A percentile compares a stretch with the other conserved stretches of the same genome.
Conservation (phyloP, 2,113 vertebrate species). For the Orycteropus afer region DNA sequence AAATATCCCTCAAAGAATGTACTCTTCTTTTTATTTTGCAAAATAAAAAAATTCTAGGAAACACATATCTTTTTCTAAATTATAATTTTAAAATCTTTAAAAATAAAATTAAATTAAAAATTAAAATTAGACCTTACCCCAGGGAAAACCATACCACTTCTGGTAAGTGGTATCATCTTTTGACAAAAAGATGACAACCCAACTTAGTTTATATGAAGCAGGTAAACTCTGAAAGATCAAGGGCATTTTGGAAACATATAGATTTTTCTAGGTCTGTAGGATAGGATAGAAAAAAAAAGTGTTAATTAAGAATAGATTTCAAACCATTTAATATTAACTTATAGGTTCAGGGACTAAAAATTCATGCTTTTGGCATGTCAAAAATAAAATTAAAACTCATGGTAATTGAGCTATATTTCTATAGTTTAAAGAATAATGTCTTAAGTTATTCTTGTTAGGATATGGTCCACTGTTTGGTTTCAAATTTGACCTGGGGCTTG, state of each 20-base stretch:
- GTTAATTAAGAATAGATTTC: not conserved
- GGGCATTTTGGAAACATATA: not conserved
- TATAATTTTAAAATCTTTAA: conserved; percentile 23
- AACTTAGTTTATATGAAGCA: not conserved
- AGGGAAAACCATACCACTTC: not conserved
- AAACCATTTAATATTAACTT: not conserved
- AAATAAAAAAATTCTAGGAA: not conserved
- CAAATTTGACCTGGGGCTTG: not conserved
- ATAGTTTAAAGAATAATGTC: not conserved
- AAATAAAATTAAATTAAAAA: not conserved
- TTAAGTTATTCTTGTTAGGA: not conserved
- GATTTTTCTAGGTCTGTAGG: not conserved
- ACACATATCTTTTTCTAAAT: not conserved
- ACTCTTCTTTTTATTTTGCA: not conserved
- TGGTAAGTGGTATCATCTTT: not conserved
- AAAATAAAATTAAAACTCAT: not conserved
- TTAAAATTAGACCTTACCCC: not conserved
- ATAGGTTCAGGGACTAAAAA: not conserved
- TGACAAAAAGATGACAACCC: not conserved
- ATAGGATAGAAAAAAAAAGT: not conserved
- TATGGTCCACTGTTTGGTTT: not conserved
- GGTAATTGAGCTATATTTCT: not conserved
- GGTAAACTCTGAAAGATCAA: not conserved
- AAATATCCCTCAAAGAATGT: not conserved
- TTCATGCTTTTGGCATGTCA: not conserved